These are phyloP conservation scores for Casuarius casuarius DNA, from an alignment of 2,113 vertebrate genomes.

Conservation along the genomic window DNA sequence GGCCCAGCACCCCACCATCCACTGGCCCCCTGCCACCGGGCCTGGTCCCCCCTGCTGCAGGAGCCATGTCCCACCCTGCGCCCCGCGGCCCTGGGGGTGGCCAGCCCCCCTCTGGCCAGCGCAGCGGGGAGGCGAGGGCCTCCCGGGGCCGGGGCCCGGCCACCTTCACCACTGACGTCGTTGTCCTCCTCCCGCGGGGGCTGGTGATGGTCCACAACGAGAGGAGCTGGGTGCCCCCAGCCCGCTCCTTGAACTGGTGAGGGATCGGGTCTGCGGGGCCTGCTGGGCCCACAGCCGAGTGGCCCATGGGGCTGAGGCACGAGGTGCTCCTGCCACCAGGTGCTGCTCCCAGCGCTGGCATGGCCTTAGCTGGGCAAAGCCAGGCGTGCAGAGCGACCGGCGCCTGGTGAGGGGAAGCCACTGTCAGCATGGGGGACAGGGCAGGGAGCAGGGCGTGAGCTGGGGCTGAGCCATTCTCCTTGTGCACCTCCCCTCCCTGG, in stretches of 20 bases:
- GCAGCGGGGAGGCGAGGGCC: background rate
- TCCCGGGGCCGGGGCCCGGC: background rate
- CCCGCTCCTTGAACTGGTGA: background rate
- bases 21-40: background rate
- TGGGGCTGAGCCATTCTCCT: background rate
- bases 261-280: background rate
- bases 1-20: background rate
- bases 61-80: background rate
- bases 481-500: background rate
- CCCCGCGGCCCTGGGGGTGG: background rate
- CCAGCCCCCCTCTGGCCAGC: background rate
- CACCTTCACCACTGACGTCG: fast-evolving
- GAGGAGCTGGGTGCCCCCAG: too few relatives aligned
- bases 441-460: background rate
- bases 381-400: too few relatives aligned
- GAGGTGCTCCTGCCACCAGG: too few relatives aligned
- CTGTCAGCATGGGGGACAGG: too few relatives aligned
- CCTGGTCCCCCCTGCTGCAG: background rate
- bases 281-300: background rate
- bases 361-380: too few relatives aligned
- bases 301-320: background rate
- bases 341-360: background rate
- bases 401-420: too few relatives aligned
- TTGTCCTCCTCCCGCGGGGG: too few relatives aligned
- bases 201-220: background rate